Evolutionary conservation across 1,140 invertebrate genomes (phyloP), one percentile per base, ranked within the genome.

Genomic region (Ceratosolen solmsi): DNA sequence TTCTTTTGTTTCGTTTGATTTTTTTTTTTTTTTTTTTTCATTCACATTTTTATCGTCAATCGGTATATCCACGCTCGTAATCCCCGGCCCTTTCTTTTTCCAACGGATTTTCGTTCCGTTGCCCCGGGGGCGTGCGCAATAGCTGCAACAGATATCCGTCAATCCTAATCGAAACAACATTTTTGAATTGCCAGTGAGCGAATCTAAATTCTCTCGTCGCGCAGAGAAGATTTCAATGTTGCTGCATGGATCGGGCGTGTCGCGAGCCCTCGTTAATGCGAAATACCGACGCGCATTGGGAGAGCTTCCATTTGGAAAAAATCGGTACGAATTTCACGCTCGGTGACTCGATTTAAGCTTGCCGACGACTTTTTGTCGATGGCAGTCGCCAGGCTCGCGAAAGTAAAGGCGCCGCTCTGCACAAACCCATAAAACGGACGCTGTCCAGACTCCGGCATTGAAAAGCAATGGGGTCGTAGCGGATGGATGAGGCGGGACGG

Each of bases 381-480:
- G n/a, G 3, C 58, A 30, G 25, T 25, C 22, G 22, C 20, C 3
- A 25, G 1, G 58, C 58, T 60, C 15, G 1, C 25, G 25, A 60
- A 60, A 60, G 58, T 60, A 30, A 60, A 30, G 27, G 9, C 7
- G 27, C 4, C 63, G 30, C 63, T 8, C 8, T 20, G 63, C 30
- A 20, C 51, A 15, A 54, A 15, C 2, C 17, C 63, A 65, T 65
- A 65, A 65, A 65, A 36, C 33, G 73, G 8, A 13, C 11, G 58
- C 58, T 38, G 74, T 30, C 36, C 58, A 49, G 25, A 13, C 17
- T 70, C 22, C 17, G 8, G 30, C 49, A 78, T 70, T 54, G 76
- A 68, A 68, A 78, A 58, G 77, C 68, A 79, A 79, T 79, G 25
- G n/a, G 27, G 36, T 20, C 25, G 25, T 65, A 56, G 75, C 41